Evolutionary conservation across 2,113 vertebrate genomes (phyloP).

Genomic region (Psilopsiagon aurifrons): DNA sequence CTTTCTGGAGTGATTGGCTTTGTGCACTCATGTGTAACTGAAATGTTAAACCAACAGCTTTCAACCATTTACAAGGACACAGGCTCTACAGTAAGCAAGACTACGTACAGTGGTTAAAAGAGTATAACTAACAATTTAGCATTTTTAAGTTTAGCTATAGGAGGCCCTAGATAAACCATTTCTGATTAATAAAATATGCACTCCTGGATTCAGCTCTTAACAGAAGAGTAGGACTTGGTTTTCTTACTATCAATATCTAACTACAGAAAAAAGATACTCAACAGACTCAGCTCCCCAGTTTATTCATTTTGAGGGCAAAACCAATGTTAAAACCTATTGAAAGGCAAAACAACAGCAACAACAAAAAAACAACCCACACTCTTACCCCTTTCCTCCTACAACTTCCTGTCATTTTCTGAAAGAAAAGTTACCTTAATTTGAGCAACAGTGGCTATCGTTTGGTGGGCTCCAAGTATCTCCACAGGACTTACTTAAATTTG

Average conservation of each 20-base stretch:
- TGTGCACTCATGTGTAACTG: background rate
- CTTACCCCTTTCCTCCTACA: background rate
- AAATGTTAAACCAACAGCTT: background rate
- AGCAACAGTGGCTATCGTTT: background rate
- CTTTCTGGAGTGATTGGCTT: background rate
- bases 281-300: background rate
- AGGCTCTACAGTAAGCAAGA: background rate
- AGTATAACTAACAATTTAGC: background rate
- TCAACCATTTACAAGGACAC: background rate
- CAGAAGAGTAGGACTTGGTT: background rate
- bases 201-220: background rate
- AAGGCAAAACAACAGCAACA: background rate
- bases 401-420: background rate
- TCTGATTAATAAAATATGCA: background rate
- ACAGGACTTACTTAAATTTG: background rate
- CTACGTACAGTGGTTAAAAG: background rate
- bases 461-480: background rate
- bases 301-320: background rate
- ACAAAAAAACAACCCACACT: background rate
- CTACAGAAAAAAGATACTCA: background rate
- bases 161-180: background rate
- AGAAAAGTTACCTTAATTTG: background rate
- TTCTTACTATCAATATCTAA: background rate
- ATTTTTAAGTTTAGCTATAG: background rate
- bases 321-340: background rate